Evolutionary conservation across 1,140 invertebrate genomes (phyloP).

Genomic region (Psilanteris sp.): DNA sequence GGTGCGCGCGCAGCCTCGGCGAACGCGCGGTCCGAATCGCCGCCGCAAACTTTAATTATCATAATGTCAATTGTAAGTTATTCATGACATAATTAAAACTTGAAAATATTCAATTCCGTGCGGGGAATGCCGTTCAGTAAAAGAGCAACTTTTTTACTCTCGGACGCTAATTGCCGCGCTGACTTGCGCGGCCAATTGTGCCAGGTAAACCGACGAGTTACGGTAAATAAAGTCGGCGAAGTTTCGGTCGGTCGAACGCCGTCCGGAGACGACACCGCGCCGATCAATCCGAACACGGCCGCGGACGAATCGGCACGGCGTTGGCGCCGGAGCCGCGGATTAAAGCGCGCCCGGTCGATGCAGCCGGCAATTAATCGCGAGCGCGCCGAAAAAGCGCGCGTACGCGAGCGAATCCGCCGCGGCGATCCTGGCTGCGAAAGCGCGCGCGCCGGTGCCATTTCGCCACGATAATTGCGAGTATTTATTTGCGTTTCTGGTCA

Average conservation of each 20-base stretch:
- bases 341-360: slow-evolving; percentile 24
- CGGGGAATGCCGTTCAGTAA: slow-evolving; percentile 41
- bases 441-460: too few species aligned
- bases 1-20: slow-evolving; percentile 1
- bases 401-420: too few species aligned
- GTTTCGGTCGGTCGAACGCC: slow-evolving; percentile 24
- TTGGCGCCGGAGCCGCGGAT: slow-evolving; percentile 14
- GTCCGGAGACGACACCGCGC: not conserved
- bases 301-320: slow-evolving; percentile 3
- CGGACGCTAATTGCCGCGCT: slow-evolving; percentile 40
- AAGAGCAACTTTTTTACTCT: slow-evolving; percentile 48
- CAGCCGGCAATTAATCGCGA: slow-evolving; percentile 29
- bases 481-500: slow-evolving; percentile 39
- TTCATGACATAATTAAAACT: slow-evolving; percentile 56
- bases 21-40: slow-evolving; percentile 36
- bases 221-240: slow-evolving; percentile 45
- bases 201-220: slow-evolving; percentile 29
- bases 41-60: slow-evolving; percentile 39
- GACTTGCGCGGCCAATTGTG: slow-evolving; percentile 39
- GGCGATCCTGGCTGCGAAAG: too few species aligned
- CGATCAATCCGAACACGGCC: not conserved
- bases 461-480: slow-evolving; percentile 47
- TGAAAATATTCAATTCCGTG: slow-evolving; percentile 47
- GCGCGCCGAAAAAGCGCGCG: slow-evolving; percentile 32
- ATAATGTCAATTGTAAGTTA: slow-evolving; percentile 52